A percentile compares a stretch with the other conserved stretches of the same genome.
Conservation (phyloP, 2,888 invertebrate species). For the Sceliomorpha sp. region DNA sequence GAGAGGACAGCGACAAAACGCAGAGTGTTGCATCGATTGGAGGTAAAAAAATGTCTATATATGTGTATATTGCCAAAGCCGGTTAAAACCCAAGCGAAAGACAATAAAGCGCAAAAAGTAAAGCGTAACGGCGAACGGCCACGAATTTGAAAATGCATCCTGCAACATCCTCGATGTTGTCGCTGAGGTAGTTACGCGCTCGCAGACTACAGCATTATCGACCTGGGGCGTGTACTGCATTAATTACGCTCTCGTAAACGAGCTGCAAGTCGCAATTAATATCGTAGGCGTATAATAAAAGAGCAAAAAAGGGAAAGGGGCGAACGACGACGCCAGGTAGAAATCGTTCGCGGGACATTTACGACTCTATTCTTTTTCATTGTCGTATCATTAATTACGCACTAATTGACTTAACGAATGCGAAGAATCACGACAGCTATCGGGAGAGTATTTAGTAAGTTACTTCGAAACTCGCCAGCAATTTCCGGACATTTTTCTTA, state of each 20-base stretch:
- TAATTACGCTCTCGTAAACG: constrained; percentile 53
- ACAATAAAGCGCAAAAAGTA: constrained; percentile 25
- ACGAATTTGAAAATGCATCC: constrained; percentile 48
- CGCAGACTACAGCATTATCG: constrained; percentile 46
- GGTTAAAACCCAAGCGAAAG: constrained; percentile 9
- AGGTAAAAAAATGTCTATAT: constrained; percentile 5
- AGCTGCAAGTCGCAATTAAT: constrained; percentile 53
- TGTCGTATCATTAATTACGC: constrained; percentile 4
- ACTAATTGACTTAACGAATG: constrained; percentile 1
- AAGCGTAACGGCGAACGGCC: constrained; percentile 24
- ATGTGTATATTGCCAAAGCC: background rate
- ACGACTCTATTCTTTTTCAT: constrained; percentile 12
- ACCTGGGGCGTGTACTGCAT: constrained; percentile 52
- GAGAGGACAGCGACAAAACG: constrained; percentile 20
- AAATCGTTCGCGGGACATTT: constrained; percentile 25
- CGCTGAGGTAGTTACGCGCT: constrained; percentile 39
- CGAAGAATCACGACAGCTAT: background rate
- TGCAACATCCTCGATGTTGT: constrained; percentile 31
- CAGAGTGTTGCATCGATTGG: constrained; percentile 20
- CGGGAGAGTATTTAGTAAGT: background rate
- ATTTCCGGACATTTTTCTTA: too few species aligned
- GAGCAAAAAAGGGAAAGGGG: constrained; percentile 27
- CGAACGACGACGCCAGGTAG: too few species aligned
- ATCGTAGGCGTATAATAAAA: constrained; percentile 37
- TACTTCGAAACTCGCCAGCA: too few species aligned